These are phyloP conservation scores for Planococcus citri DNA, from an alignment of 1,140 invertebrate species.

Conservation along the genomic window DNA sequence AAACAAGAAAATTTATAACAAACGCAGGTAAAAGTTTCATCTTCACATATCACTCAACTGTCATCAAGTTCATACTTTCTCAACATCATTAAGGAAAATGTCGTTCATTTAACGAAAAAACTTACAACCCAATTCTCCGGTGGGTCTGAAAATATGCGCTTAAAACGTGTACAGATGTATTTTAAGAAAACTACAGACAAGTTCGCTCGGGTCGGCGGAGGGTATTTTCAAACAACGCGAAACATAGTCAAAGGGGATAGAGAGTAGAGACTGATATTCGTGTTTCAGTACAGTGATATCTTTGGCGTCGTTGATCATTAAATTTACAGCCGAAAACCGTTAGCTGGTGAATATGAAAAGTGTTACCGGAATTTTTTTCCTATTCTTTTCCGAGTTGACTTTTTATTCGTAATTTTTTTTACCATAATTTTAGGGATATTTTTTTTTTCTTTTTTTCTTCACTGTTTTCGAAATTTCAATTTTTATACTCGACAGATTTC, in stretches of 20 bases:
- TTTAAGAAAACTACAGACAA: neutral
- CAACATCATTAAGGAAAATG: slow-evolving; percentile 2
- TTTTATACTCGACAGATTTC: too few species aligned
- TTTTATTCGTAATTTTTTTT: too few species aligned
- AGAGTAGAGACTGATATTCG: neutral
- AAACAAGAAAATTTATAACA: neutral
- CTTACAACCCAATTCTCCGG: neutral
- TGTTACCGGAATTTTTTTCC: neutral
- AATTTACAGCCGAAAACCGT: slow-evolving; percentile 2
- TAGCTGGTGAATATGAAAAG: neutral
- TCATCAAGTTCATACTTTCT: neutral
- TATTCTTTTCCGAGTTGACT: neutral
- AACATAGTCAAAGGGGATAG: neutral
- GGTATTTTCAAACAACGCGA: slow-evolving; percentile 1
- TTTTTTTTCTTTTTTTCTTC: too few species aligned
- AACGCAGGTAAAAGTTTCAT: neutral
- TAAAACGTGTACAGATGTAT: slow-evolving; percentile 16
- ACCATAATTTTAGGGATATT: too few species aligned
- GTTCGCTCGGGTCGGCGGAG: neutral
- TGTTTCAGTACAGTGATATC: slow-evolving; percentile 12
- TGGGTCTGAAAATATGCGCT: neutral
- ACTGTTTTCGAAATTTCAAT: too few species aligned
- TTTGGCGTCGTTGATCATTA: slow-evolving; percentile 1
- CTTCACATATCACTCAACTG: neutral
- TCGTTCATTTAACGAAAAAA: neutral